A percentile compares a stretch with the other conserved stretches of the same genome.
These are phyloP conservation scores for Thelaira solivaga DNA, from an alignment of 2,888 invertebrate genomes.

Conservation along the genomic window DNA sequence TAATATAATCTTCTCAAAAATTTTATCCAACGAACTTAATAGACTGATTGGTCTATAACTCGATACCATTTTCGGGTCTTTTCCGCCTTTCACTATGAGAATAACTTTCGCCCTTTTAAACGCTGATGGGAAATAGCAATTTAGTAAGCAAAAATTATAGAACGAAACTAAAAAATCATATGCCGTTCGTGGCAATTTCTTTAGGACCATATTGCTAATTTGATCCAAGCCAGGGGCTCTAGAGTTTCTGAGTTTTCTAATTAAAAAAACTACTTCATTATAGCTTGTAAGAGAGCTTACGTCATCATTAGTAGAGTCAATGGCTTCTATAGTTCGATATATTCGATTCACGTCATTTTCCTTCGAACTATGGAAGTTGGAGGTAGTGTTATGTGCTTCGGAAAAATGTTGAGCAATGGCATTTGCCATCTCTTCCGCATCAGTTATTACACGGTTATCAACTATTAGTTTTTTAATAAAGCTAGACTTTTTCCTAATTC, in stretches of 20 bases:
- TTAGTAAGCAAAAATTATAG: background rate
- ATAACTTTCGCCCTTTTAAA: conserved; percentile 8
- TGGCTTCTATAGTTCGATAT: background rate
- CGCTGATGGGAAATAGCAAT: background rate
- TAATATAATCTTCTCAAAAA: conserved; percentile 6
- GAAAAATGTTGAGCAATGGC: background rate
- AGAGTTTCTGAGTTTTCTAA: background rate
- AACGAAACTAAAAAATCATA: background rate
- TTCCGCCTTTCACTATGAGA: background rate
- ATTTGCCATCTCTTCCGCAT: background rate
- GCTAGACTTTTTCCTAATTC: background rate
- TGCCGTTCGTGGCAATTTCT: background rate
- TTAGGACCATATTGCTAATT: background rate
- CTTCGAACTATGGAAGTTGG: background rate
- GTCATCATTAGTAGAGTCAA: background rate
- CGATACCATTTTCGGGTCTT: background rate
- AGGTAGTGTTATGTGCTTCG: background rate
- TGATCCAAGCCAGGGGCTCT: background rate
- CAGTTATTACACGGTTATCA: too few relatives aligned
- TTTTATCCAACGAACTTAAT: background rate
- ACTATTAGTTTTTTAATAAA: background rate
- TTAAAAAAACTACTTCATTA: background rate
- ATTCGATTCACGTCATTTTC: background rate
- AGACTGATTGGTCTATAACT: conserved; percentile 19
- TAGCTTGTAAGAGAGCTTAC: background rate